phyloP scores from a whole-genome alignment of 2,113 vertebrate genomes.

The Aramus guarauna region DNA sequence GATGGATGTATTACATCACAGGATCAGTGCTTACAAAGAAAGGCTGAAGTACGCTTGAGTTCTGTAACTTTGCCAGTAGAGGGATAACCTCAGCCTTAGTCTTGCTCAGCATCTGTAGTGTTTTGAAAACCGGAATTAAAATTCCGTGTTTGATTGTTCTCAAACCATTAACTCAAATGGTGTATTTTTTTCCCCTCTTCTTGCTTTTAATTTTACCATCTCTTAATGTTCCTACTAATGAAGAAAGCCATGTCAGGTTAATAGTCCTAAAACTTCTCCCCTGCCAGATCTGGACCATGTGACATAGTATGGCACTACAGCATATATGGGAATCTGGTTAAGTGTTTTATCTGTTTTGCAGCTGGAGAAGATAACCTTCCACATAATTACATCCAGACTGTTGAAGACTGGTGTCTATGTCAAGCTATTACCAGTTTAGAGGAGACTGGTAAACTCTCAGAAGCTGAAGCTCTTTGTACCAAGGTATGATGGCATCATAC shows the following conservation, averaged over 20 bases:
- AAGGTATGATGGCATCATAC: slow-evolving; percentile 76
- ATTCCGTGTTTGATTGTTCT: not conserved
- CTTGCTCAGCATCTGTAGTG: rapidly evolving
- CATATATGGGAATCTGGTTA: not conserved
- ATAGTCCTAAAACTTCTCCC: not conserved
- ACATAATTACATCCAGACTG: slow-evolving; percentile 68
- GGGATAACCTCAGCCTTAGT: not conserved
- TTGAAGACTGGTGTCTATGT: slow-evolving; percentile 89
- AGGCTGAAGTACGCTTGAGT: not conserved
- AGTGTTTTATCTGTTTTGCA: slow-evolving; percentile 53
- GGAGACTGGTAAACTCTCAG: slow-evolving; percentile 76
- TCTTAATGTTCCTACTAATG: not conserved
- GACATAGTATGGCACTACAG: not conserved
- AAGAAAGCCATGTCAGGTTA: not conserved
- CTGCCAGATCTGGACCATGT: not conserved
- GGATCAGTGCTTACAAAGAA: not conserved
- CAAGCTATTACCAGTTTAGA: slow-evolving; percentile 85
- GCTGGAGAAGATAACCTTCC: slow-evolving; percentile 77
- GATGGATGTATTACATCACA: not conserved
- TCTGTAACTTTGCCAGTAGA: not conserved
- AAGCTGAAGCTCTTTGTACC: slow-evolving; percentile 89
- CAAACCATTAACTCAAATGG: not conserved
- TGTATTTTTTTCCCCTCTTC: not conserved
- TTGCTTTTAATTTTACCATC: not conserved
- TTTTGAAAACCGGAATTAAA: not conserved